Evolutionary conservation across 2,888 invertebrate genomes (phyloP), one percentile per base, ranked within the genome.

Genomic region (Agrotis clavis): DNA sequence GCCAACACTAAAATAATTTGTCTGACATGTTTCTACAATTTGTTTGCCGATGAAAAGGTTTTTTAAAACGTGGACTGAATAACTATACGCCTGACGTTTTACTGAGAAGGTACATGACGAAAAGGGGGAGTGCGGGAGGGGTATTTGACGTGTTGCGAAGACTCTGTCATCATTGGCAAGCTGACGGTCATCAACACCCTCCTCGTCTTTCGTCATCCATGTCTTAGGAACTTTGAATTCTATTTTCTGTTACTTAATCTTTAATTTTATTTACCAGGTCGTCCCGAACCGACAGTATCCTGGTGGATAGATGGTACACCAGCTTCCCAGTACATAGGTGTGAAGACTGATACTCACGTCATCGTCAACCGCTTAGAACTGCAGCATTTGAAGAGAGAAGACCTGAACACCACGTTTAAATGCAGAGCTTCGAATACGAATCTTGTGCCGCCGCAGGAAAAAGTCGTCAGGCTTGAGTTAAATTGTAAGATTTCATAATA

Each of bases 341-440:
- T 97, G 76, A 97, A 97, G 81, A 97, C 97, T 78, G 97, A 97
- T 67, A 97, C 97, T 30, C 98, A 98, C 90, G 97, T 98, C 47
- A 97, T 98, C 66, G 98, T 98, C 81, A 99, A 98, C 94, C 97
- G 98, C 61, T 94, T 99, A 87, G 98, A 97, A 91, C 97, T 98
- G 74, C 97, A 97, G 64, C 97, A 97, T 81, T 96, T 99, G 83
- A 97, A 97, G 83, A 97, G 99, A 85, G 97, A 98, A 87, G 98
- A 98, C 89, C 97, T 98, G 70, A 98, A 98, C 92, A 98, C 98
- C 54, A 98, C 98, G 21, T 98, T 98, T 95, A 98, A 98, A 92
- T 99, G 99, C 91, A 97, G 98, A 93, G 98, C 98, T 30, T 97
- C 98, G 72, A 99, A 98, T 91, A 98, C 98, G n/a, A 98, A 98